phyloP scores from a whole-genome alignment of 2,888 invertebrate genomes.

The Amphimallon solstitiale region DNA sequence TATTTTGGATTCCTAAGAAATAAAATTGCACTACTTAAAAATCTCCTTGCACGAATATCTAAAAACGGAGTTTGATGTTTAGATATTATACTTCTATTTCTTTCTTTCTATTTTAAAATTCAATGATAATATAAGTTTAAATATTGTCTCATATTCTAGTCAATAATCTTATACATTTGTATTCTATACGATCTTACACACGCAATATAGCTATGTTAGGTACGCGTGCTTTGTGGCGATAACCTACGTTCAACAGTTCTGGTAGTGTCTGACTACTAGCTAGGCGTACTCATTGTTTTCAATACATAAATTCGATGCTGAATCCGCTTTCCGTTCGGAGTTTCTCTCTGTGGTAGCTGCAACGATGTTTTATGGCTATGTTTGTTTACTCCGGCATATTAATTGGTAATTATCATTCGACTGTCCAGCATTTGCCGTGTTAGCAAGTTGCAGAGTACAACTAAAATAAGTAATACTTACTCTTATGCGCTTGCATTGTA shows the following conservation, averaged over 20 bases:
- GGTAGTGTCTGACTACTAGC: slow-evolving; percentile 51
- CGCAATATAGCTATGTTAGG: slow-evolving; percentile 6
- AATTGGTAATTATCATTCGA: slow-evolving; percentile 47
- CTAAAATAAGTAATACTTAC: too few relatives aligned
- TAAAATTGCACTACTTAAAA: too few relatives aligned
- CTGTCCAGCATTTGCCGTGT: slow-evolving; percentile 40
- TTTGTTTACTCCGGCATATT: slow-evolving; percentile 48
- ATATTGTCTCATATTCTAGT: too few relatives aligned
- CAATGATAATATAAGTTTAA: too few relatives aligned
- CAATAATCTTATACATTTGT: too few relatives aligned
- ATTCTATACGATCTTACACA: slow-evolving; percentile 18
- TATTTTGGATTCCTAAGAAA: too few relatives aligned
- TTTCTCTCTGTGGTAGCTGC: slow-evolving; percentile 27
- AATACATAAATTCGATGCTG: slow-evolving; percentile 57
- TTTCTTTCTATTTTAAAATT: too few relatives aligned
- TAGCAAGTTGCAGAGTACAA: slow-evolving; percentile 36
- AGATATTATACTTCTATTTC: too few relatives aligned
- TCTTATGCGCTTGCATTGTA: too few relatives aligned
- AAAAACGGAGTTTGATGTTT: too few relatives aligned
- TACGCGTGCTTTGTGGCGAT: slow-evolving; percentile 40
- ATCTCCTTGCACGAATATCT: too few relatives aligned
- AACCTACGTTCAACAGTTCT: slow-evolving; percentile 46
- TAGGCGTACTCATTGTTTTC: slow-evolving; percentile 57
- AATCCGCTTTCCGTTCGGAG: slow-evolving; percentile 51
- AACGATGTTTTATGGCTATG: slow-evolving; percentile 45